These are phyloP conservation scores for Arion vulgaris DNA, from an alignment of 1,140 invertebrate species.

Conservation along the genomic window DNA sequence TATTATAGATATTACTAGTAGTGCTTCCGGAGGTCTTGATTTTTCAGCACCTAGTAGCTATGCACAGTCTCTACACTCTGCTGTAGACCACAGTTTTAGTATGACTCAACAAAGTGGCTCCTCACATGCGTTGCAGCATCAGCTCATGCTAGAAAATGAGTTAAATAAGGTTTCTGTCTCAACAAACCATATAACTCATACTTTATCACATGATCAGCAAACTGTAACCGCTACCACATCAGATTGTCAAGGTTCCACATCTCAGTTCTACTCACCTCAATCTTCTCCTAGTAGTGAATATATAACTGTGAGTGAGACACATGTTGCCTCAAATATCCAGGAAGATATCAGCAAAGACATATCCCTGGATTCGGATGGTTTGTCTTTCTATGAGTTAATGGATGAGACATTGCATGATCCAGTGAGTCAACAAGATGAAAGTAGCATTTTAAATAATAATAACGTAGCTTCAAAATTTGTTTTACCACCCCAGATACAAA, in stretches of 20 bases:
- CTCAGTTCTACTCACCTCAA: conserved; percentile 11
- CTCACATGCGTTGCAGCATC: neutral
- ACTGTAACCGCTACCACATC: neutral
- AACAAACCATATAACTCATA: neutral
- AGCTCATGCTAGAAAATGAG: neutral
- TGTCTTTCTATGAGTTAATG: neutral
- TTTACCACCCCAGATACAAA: neutral
- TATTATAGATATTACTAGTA: neutral
- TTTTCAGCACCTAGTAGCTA: neutral
- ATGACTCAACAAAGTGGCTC: neutral
- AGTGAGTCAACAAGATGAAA: neutral
- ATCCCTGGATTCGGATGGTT: neutral
- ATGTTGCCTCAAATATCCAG: neutral
- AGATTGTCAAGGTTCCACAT: conserved; percentile 2
- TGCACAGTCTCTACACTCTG: neutral
- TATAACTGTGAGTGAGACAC: neutral
- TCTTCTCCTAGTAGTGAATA: conserved; percentile 2
- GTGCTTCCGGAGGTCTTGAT: neutral
- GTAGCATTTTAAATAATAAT: neutral
- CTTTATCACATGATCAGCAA: neutral
- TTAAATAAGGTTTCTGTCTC: neutral
- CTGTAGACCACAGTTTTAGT: neutral
- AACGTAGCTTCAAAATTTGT: neutral
- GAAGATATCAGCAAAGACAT: neutral
- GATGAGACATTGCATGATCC: neutral